Conservation (phyloP, 1,140 invertebrate genomes). For the Scaptomyza hsui region DNA sequence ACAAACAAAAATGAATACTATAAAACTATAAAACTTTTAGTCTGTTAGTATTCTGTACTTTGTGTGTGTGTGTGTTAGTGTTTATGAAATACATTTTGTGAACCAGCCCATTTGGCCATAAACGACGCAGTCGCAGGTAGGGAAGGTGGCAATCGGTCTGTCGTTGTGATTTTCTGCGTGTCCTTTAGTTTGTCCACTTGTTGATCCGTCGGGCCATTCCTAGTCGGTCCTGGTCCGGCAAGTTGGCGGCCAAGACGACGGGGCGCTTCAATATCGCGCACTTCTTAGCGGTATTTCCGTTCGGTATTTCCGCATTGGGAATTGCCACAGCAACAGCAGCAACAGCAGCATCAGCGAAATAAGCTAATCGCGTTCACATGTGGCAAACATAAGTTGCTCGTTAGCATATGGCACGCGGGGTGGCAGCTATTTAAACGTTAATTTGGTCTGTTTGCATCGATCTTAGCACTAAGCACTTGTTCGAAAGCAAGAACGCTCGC, state of each 20-base stretch:
- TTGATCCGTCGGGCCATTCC: slow-evolving; percentile 39
- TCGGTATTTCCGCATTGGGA: slow-evolving; percentile 42
- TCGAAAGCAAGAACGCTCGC: not conserved
- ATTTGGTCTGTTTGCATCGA: slow-evolving; percentile 18
- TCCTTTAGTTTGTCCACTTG: slow-evolving; percentile 31
- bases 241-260: slow-evolving; percentile 19
- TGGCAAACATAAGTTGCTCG: slow-evolving; percentile 20
- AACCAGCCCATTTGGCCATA: slow-evolving; percentile 50
- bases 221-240: not conserved
- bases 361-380: slow-evolving; percentile 19
- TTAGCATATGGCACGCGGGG: slow-evolving; percentile 21
- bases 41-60: no score
- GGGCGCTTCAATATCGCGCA: slow-evolving; percentile 10
- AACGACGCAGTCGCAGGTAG: slow-evolving; percentile 35
- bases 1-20: not conserved
- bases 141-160: slow-evolving; percentile 17
- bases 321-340: no score
- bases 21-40: slow-evolving; percentile 19
- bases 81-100: slow-evolving; percentile 76
- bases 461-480: slow-evolving; percentile 3
- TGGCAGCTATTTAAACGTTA: slow-evolving; percentile 39
- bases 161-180: not conserved
- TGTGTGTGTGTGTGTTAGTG: slow-evolving; percentile 32
- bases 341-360: not conserved
- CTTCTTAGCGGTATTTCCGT: slow-evolving; percentile 17